phyloP scores from a whole-genome alignment of 2,797 vertebrate species.

The Eupleurogrammus muticus region DNA sequence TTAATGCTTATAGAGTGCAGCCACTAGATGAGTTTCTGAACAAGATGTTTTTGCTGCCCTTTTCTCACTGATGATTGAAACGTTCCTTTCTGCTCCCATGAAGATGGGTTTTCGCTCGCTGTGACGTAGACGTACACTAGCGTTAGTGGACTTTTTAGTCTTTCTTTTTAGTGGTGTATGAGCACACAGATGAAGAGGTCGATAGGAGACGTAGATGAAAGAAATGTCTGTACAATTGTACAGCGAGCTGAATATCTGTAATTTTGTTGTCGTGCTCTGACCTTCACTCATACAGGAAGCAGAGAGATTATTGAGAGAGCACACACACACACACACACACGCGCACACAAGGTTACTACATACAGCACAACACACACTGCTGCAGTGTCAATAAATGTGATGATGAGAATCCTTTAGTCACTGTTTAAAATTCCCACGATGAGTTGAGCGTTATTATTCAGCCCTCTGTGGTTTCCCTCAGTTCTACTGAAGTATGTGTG shows the following conservation, averaged over 20 bases:
- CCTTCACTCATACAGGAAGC: slow-evolving; percentile 34
- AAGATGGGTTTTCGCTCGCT: slow-evolving; percentile 1
- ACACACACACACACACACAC: slow-evolving; percentile 22
- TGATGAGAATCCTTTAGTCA: slow-evolving; percentile 8
- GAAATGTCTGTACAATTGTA: slow-evolving; percentile 8
- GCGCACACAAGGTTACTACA: slow-evolving; percentile 17
- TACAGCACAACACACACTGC: not conserved
- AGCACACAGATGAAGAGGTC: slow-evolving; percentile 24
- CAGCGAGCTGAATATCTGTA: not conserved
- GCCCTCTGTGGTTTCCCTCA: slow-evolving; percentile 1
- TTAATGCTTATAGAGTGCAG: no score
- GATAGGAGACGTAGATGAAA: slow-evolving; percentile 12
- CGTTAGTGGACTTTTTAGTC: no score
- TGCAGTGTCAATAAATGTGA: slow-evolving; percentile 20
- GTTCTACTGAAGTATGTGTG: not conserved
- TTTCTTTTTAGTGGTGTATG: slow-evolving; percentile 31
- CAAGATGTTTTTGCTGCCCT: slow-evolving; percentile 1
- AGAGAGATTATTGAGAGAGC: slow-evolving; percentile 11
- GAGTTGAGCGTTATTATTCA: slow-evolving; percentile 12
- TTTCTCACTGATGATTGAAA: slow-evolving; percentile 5
- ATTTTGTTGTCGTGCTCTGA: not conserved
- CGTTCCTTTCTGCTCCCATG: not conserved
- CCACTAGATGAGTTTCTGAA: slow-evolving; percentile 18
- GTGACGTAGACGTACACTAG: not conserved
- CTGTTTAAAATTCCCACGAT: slow-evolving; percentile 30